These are phyloP conservation scores for Zoanthus solanderi DNA, from an alignment of 92 coral and sea anemone genomes.

Conservation along the genomic window DNA sequence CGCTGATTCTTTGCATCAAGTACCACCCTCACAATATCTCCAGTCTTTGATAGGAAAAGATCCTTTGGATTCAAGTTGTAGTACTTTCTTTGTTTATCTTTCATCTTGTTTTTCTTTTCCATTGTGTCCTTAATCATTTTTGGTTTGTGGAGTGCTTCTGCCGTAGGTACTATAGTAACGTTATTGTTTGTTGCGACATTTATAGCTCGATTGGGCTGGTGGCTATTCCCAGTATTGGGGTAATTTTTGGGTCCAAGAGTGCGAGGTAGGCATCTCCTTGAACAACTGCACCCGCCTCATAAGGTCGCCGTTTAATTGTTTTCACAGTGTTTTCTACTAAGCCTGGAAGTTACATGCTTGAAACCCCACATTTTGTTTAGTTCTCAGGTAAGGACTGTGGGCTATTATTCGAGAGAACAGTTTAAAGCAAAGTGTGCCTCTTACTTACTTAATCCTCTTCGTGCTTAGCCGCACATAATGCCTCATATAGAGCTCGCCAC, in stretches of 20 bases:
- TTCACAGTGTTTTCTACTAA: slow-evolving; percentile 41
- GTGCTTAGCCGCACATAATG: too few relatives aligned
- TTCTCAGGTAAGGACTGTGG: slow-evolving; percentile 23
- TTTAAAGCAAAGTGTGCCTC: slow-evolving; percentile 1
- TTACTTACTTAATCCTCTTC: too few relatives aligned
- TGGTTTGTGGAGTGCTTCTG: slow-evolving; percentile 2
- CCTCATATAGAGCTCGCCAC: too few relatives aligned
- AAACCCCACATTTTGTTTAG: slow-evolving; percentile 23
- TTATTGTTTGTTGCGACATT: neutral
- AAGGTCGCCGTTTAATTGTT: slow-evolving; percentile 31
- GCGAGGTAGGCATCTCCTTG: slow-evolving; percentile 20
- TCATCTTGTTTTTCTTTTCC: neutral
- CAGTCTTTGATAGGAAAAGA: too few relatives aligned
- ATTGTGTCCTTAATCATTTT: neutral
- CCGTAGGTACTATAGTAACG: neutral
- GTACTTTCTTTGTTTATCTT: slow-evolving; percentile 16
- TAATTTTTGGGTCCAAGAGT: slow-evolving; percentile 14
- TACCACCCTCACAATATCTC: too few relatives aligned
- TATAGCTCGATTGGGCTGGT: slow-evolving; percentile 6
- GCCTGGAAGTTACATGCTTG: slow-evolving; percentile 48
- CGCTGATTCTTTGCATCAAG: too few relatives aligned
- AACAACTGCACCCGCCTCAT: slow-evolving; percentile 39
- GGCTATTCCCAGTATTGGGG: slow-evolving; percentile 20
- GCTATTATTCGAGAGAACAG: slow-evolving; percentile 11
- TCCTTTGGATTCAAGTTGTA: neutral